phyloP scores from a whole-genome alignment of 2,113 vertebrate species.

The Lophochroa leadbeateri region DNA sequence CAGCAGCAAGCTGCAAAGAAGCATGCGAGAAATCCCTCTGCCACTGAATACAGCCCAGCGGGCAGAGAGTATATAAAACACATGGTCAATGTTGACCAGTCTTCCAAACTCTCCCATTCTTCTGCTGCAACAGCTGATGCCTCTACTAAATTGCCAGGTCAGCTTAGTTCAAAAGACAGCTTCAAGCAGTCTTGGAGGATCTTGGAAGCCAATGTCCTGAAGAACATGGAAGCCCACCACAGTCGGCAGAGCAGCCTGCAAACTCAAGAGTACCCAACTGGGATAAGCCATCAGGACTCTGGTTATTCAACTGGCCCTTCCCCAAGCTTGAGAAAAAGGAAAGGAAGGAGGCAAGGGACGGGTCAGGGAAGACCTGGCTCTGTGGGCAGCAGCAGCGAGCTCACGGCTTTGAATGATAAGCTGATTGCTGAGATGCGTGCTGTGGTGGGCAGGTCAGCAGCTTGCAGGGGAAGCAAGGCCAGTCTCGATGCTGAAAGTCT shows the following conservation, averaged over 20 bases:
- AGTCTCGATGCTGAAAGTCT: constrained; percentile 78
- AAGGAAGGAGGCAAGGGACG: constrained; percentile 75
- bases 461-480: constrained; percentile 81
- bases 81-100: constrained; percentile 86
- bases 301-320: constrained; percentile 91
- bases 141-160: constrained; percentile 46
- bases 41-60: constrained; percentile 86
- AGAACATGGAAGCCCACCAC: constrained; percentile 85
- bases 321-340: constrained; percentile 88
- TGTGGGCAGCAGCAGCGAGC: constrained; percentile 85
- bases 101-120: constrained; percentile 61
- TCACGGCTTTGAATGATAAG: constrained; percentile 84
- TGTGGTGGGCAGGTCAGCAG: constrained; percentile 84
- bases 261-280: constrained; percentile 81
- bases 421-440: constrained; percentile 89
- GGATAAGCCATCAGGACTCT: constrained; percentile 88
- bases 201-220: constrained; percentile 83
- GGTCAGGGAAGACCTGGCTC: constrained; percentile 82
- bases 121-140: constrained; percentile 17
- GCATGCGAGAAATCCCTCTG: constrained; percentile 76
- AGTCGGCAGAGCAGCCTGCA: constrained; percentile 84
- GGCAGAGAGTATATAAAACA: constrained; percentile 91
- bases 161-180: constrained; percentile 75
- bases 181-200: constrained; percentile 86
- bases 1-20: constrained; percentile 68